phyloP scores from a whole-genome alignment of 2,113 vertebrate species.

The Cryptomyrus ogoouensis region DNA sequence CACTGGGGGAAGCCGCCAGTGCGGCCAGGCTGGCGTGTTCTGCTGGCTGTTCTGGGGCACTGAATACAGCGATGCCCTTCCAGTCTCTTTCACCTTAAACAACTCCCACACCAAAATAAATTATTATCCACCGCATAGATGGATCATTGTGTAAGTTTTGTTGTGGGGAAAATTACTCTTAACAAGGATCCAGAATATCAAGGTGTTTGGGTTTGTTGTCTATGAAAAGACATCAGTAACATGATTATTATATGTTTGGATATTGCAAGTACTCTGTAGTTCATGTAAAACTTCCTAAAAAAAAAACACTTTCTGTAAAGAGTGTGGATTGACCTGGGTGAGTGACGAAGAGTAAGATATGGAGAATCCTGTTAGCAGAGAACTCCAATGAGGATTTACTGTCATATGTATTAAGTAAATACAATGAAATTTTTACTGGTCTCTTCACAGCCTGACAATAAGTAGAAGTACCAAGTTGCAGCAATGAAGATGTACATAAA shows the following conservation, averaged over 20 bases:
- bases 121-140: background rate
- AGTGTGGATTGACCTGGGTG: background rate
- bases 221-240: background rate
- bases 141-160: background rate
- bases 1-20: conserved; percentile 26
- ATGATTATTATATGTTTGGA: background rate
- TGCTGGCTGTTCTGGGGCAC: conserved; percentile 72
- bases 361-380: too few species aligned
- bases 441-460: too few species aligned
- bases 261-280: background rate
- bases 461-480: too few species aligned
- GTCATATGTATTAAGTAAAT: too few species aligned
- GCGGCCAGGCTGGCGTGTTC: conserved; percentile 72
- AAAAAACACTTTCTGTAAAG: background rate
- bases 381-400: too few species aligned
- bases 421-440: too few species aligned
- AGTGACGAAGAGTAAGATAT: too few species aligned
- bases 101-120: background rate
- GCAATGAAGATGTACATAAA: too few species aligned
- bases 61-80: conserved; percentile 71
- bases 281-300: background rate
- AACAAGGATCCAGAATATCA: background rate
- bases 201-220: background rate
- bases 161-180: background rate
- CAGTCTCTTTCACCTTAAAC: conserved; percentile 32